Percentiles rank a stretch among this genome's conserved stretches.
Evolutionary conservation across 2,113 vertebrate species (phyloP).

Genomic region (Ochotona princeps): DNA sequence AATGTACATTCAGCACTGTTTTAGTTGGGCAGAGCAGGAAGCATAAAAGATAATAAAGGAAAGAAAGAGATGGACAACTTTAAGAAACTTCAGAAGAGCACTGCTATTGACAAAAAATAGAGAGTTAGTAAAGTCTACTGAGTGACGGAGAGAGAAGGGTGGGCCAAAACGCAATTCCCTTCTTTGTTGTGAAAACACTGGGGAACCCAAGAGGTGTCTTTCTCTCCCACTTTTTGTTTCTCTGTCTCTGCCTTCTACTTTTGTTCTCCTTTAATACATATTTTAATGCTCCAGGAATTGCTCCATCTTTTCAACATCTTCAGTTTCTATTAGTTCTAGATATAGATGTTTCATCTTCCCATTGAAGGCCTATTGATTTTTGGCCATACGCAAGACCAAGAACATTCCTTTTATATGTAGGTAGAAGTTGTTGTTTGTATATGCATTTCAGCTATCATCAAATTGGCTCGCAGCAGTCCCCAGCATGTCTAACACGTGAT

Average conservation of each 20-base stretch:
- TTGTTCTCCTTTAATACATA: neutral
- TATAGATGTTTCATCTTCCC: neutral
- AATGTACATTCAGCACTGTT: neutral
- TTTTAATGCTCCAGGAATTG: neutral
- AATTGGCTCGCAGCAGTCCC: too few relatives aligned
- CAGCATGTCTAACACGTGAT: neutral
- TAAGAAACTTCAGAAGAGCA: neutral
- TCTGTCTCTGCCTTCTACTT: neutral
- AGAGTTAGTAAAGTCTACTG: neutral
- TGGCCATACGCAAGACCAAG: neutral
- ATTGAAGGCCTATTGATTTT: neutral
- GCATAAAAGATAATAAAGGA: neutral
- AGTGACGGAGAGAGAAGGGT: neutral
- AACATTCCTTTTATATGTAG: neutral
- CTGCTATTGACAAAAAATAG: neutral
- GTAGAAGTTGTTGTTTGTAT: neutral
- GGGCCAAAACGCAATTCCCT: neutral
- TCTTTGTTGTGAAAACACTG: neutral
- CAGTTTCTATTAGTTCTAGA: constrained; percentile 3
- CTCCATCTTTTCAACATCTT: neutral
- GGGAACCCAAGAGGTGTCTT: neutral
- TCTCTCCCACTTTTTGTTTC: neutral
- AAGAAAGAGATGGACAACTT: neutral
- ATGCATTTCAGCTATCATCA: neutral
- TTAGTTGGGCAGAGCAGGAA: neutral